Conservation (phyloP, 1,140 invertebrate genomes). For the Littorina saxatilis region DNA sequence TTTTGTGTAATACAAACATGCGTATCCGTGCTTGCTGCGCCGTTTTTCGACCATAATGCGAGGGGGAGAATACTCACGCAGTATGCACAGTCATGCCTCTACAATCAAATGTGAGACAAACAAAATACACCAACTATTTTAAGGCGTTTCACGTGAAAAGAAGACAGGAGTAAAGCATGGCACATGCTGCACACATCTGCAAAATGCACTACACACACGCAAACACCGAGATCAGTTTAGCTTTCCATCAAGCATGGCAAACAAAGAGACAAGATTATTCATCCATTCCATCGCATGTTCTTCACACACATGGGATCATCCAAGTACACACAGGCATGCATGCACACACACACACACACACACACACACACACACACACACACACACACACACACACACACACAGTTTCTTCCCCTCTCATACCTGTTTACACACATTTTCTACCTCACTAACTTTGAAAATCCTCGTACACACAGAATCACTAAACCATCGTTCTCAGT, state of each 20-base stretch:
- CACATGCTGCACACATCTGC: background rate
- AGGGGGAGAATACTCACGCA: slow-evolving; percentile 22
- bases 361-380: background rate
- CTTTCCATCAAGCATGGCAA: too few species aligned
- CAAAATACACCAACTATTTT: slow-evolving; percentile 9
- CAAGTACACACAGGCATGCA: background rate
- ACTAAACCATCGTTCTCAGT: too few species aligned
- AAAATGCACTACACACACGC: background rate
- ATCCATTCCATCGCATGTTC: too few species aligned
- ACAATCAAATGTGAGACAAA: slow-evolving; percentile 6
- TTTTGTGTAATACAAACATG: background rate
- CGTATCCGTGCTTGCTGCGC: background rate
- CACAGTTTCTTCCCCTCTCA: too few species aligned
- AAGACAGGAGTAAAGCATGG: background rate
- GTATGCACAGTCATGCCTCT: slow-evolving; percentile 17
- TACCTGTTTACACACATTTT: too few species aligned
- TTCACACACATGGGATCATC: background rate
- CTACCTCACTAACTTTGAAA: too few species aligned
- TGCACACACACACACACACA: background rate
- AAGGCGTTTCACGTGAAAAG: background rate
- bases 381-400: too few species aligned
- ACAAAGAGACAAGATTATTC: too few species aligned
- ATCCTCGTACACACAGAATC: too few species aligned
- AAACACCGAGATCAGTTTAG: background rate
- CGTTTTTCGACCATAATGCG: background rate